phyloP scores from a whole-genome alignment of 64 coral and sea anemone species.

The Actinia equina region DNA sequence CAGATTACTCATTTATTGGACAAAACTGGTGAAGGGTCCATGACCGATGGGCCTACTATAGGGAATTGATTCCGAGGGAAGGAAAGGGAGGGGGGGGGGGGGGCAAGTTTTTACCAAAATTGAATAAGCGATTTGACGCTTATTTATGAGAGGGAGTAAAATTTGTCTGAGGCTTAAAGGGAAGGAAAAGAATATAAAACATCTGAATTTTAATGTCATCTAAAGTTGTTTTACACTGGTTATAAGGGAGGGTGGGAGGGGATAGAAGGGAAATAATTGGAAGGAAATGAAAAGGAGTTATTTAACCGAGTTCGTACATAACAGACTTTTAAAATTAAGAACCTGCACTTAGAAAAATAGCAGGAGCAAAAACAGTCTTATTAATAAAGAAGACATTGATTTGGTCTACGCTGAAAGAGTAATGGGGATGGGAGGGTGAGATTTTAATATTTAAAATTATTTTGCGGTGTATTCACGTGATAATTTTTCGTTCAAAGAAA shows the following conservation, averaged over 20 bases:
- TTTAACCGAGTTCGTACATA: neutral
- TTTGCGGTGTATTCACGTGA: no score
- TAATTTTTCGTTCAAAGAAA: no score
- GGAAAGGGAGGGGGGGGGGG: neutral
- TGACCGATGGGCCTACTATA: constrained; percentile 28
- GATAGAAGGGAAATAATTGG: neutral
- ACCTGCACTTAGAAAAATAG: neutral
- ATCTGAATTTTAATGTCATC: no score
- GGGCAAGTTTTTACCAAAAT: neutral
- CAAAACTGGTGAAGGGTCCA: neutral
- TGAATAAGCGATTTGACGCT: neutral
- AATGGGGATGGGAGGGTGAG: neutral
- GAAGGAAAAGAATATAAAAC: no score
- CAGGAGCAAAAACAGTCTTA: no score
- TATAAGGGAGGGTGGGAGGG: neutral
- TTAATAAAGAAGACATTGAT: no score
- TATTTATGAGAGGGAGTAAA: no score
- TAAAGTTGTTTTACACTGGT: no score
- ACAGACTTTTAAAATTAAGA: neutral
- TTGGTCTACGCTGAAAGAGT: no score
- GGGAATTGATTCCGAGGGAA: neutral
- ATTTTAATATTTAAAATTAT: no score
- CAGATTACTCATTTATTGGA: constrained; percentile 56
- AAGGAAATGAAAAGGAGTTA: neutral
- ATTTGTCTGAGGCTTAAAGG: no score